Evolutionary conservation across 2,113 vertebrate species (phyloP).

Genomic region (Benitochromis conjunctus): DNA sequence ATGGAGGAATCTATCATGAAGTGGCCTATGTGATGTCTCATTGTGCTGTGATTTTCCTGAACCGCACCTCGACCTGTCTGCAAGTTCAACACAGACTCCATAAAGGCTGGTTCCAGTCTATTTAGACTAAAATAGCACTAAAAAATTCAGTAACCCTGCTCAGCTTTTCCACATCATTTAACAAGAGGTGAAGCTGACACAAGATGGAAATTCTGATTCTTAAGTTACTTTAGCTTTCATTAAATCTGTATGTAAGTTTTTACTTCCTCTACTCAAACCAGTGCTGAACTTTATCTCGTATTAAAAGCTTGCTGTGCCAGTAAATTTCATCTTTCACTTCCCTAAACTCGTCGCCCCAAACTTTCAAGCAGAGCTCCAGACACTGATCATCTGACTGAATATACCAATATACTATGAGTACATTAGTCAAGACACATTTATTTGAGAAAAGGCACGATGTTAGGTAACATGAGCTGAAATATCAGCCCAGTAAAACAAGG

Average conservation of each 20-base stretch:
- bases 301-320: not conserved
- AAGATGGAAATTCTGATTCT: not conserved
- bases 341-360: fast-evolving
- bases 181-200: not conserved
- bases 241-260: not conserved
- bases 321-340: not conserved
- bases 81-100: not conserved
- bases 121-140: not conserved
- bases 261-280: not conserved
- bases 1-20: not conserved
- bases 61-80: not conserved
- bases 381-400: not conserved
- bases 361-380: fast-evolving
- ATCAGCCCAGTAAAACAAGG: too few species aligned
- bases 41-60: not conserved
- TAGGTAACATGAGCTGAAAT: too few species aligned
- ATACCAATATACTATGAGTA: not conserved
- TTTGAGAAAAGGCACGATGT: not conserved
- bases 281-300: not conserved
- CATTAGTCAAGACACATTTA: not conserved
- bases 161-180: not conserved
- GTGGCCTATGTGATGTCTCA: not conserved
- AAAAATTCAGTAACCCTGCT: not conserved
- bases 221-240: not conserved
- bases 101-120: not conserved